phyloP scores from a whole-genome alignment of 1,140 invertebrate genomes.

The Portunus trituberculatus region DNA sequence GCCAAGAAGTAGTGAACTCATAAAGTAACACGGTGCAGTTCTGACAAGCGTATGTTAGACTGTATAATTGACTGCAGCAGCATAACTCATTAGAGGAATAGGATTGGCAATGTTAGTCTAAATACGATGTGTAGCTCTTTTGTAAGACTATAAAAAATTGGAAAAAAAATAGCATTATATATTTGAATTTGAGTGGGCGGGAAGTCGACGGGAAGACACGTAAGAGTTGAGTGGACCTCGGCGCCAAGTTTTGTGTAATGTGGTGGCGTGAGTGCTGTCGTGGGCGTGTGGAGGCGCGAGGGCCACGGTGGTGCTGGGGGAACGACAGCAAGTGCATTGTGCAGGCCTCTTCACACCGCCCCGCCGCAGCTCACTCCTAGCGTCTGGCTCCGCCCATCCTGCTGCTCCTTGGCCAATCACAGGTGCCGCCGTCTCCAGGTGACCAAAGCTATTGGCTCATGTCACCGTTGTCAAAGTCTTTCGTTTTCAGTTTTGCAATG shows the following conservation, averaged over 20 bases:
- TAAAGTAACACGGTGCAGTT: no score
- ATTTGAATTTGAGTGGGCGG: no score
- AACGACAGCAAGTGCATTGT: neutral
- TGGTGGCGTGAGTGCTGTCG: neutral
- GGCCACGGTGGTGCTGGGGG: neutral
- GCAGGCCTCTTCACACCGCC: neutral
- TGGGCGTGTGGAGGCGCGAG: neutral
- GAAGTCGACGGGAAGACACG: no score
- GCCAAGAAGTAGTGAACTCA: no score
- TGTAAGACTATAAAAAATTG: no score
- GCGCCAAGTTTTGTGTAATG: neutral
- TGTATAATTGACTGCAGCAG: no score
- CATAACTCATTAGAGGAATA: no score
- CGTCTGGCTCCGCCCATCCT: constrained; percentile 39
- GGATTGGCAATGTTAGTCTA: no score
- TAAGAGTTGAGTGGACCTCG: no score
- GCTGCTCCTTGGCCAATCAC: constrained; percentile 49
- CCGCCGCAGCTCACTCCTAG: neutral
- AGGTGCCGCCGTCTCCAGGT: constrained; percentile 22
- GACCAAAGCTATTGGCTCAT: constrained; percentile 46
- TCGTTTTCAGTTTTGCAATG: constrained; percentile 11
- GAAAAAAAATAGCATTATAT: no score
- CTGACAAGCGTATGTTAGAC: no score
- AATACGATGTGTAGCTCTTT: no score
- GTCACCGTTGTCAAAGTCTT: neutral